Evolutionary conservation across 2,888 invertebrate species (phyloP).

Genomic region (Platycheirus albimanus): DNA sequence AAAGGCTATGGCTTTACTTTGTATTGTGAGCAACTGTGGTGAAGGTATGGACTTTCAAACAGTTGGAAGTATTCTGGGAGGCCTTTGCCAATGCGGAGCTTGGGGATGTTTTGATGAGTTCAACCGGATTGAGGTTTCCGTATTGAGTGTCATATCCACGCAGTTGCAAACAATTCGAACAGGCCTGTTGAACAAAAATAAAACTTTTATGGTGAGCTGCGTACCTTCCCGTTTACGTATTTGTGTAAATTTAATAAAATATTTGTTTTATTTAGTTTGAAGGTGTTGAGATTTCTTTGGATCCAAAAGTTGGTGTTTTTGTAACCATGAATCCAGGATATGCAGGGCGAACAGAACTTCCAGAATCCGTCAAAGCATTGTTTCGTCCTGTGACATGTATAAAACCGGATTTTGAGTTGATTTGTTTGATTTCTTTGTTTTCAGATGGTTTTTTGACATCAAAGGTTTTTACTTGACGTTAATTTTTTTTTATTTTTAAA

Average conservation of each 20-base stretch:
- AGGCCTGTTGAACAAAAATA: slow-evolving; percentile 89
- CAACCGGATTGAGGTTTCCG: slow-evolving; percentile 95
- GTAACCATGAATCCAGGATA: slow-evolving; percentile 98
- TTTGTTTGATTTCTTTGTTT: slow-evolving; percentile 95
- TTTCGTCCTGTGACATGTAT: slow-evolving; percentile 97
- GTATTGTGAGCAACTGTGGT: slow-evolving; percentile 95
- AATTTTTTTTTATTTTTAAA: background rate
- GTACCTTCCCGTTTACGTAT: no score
- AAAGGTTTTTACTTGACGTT: slow-evolving; percentile 84
- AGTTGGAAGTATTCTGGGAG: slow-evolving; percentile 88
- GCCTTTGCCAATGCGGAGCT: slow-evolving; percentile 86
- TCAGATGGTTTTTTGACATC: slow-evolving; percentile 96
- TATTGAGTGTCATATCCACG: slow-evolving; percentile 95
- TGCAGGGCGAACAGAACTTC: slow-evolving; percentile 94
- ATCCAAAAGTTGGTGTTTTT: slow-evolving; percentile 94
- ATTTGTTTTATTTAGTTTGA: slow-evolving; percentile 86
- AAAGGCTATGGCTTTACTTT: slow-evolving; percentile 92
- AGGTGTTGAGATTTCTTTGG: slow-evolving; percentile 91
- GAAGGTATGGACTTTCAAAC: slow-evolving; percentile 96
- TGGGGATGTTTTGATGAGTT: slow-evolving; percentile 99
- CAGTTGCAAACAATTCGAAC: slow-evolving; percentile 95
- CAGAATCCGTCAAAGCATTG: slow-evolving; percentile 95
- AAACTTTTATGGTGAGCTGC: slow-evolving; percentile 88
- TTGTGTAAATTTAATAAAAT: no score
- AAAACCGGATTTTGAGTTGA: slow-evolving; percentile 94